phyloP scores from a whole-genome alignment of 2,888 invertebrate genomes.

The Habrosyne pyritoides region DNA sequence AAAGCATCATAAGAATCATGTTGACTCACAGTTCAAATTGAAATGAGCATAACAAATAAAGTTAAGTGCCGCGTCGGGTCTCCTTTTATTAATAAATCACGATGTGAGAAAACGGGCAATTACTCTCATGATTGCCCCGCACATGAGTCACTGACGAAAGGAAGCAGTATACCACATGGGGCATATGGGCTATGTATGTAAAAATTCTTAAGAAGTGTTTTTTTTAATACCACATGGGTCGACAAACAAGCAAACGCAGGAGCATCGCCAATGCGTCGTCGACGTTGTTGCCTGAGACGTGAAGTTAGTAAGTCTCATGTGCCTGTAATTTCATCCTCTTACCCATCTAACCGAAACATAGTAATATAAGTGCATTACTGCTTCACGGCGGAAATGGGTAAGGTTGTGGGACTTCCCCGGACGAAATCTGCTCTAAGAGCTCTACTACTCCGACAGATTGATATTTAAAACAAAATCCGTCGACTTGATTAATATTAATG shows the following conservation, averaged over 20 bases:
- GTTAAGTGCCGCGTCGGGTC: constrained; percentile 56
- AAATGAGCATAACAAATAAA: constrained; percentile 69
- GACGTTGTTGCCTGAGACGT: too few relatives aligned
- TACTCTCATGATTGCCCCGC: constrained; percentile 69
- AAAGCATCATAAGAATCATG: constrained; percentile 42
- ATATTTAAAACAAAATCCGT: background rate
- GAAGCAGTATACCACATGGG: constrained; percentile 48
- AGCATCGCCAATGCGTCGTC: too few relatives aligned
- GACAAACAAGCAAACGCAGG: too few relatives aligned
- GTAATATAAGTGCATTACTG: too few relatives aligned
- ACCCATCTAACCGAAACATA: too few relatives aligned
- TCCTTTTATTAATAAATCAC: constrained; percentile 74
- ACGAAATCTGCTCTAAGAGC: too few relatives aligned
- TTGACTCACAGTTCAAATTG: constrained; percentile 68
- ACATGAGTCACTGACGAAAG: constrained; percentile 63
- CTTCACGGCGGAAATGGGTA: too few relatives aligned
- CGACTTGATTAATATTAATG: background rate
- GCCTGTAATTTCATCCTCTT: too few relatives aligned
- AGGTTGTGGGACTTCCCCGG: too few relatives aligned
- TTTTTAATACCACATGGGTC: too few relatives aligned
- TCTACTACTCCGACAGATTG: too few relatives aligned
- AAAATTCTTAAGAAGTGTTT: background rate
- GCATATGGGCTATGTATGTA: constrained; percentile 25
- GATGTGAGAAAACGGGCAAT: constrained; percentile 79
- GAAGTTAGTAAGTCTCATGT: too few relatives aligned